Evolutionary conservation across 2,797 vertebrate species (phyloP), one percentile per base, ranked within the genome.

Genomic region (Catostomus latipinnis): DNA sequence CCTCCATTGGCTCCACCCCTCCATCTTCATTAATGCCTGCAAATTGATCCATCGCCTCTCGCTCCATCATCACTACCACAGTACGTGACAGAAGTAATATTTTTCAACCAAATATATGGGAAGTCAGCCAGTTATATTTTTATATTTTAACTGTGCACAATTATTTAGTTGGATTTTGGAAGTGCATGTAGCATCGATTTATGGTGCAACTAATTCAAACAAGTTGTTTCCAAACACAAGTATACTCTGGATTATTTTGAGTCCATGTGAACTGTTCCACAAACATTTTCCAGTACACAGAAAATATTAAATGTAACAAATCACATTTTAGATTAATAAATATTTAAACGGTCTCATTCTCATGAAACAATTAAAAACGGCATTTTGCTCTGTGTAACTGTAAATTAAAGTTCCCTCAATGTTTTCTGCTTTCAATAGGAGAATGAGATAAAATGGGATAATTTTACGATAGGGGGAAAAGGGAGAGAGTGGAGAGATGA

Each of bases 371-470:
- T 8, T 53, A 10, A 45, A 63, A 66, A 54, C 7, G 48, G 43
- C 6, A 62, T 34, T 50, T 10, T 43, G 9, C 8, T 14, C 1
- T 53, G 18, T 16, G 45, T 48, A 57, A 13, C 8, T 46, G 60
- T 56, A 22, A 56, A 46, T 8, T 13, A 11, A 18, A 60, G 13
- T 12, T 66, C n/a, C n/a, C 11, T n/a, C 1, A 16, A 6, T 63
- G 1, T 9, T 16, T 11, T 2, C 48, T 18, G 7, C 57, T 50
- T 76, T 60, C 18, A 50, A 66, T 46, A 60, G 46, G 45, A 60
- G 57, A 8, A 68, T 58, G 16, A 60, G 56, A 58, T 50, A 54
- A 45, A 14, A 60, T 69, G 13, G 50, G 43, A 66, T 46, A n/a
- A n/a, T 22, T 76, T 5, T 22, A 57, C 60, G 2, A 4, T 49